These are phyloP conservation scores for Elanus axillaris DNA, from an alignment of 2,113 vertebrate genomes.

Conservation along the genomic window DNA sequence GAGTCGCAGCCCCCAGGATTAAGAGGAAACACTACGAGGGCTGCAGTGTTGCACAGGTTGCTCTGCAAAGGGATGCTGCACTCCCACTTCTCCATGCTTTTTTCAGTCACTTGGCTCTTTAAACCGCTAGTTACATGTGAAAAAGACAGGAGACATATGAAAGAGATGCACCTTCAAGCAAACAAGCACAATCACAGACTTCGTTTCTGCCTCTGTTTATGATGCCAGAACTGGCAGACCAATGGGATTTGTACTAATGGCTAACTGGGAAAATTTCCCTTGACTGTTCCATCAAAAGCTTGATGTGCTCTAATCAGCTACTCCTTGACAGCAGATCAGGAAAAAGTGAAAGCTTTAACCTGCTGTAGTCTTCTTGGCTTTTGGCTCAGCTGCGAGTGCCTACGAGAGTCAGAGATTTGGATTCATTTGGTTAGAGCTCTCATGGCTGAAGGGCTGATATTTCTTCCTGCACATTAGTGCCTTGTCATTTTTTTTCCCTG, in stretches of 20 bases:
- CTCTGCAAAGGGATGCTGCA: neutral
- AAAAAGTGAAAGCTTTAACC: neutral
- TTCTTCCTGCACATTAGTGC: neutral
- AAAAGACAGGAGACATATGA: neutral
- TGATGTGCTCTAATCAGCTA: neutral
- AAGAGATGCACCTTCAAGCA: neutral
- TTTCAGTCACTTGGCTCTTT: neutral
- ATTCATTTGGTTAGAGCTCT: neutral
- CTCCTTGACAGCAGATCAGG: neutral
- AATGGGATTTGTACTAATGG: neutral
- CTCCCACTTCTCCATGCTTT: neutral
- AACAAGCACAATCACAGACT: neutral
- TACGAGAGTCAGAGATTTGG: rapidly evolving
- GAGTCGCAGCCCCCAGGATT: neutral
- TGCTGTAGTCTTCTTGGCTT: neutral
- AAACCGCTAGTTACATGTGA: neutral
- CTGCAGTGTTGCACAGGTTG: neutral
- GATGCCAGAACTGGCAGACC: neutral
- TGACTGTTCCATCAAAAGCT: neutral
- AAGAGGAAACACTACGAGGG: rapidly evolving
- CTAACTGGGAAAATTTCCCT: neutral
- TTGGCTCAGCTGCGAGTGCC: neutral
- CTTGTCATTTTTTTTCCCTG: neutral
- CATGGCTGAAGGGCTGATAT: neutral
- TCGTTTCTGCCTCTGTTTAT: neutral